These are phyloP conservation scores for Peromyscus attwateri DNA, from an alignment of 2,797 vertebrate species.

Conservation along the genomic window DNA sequence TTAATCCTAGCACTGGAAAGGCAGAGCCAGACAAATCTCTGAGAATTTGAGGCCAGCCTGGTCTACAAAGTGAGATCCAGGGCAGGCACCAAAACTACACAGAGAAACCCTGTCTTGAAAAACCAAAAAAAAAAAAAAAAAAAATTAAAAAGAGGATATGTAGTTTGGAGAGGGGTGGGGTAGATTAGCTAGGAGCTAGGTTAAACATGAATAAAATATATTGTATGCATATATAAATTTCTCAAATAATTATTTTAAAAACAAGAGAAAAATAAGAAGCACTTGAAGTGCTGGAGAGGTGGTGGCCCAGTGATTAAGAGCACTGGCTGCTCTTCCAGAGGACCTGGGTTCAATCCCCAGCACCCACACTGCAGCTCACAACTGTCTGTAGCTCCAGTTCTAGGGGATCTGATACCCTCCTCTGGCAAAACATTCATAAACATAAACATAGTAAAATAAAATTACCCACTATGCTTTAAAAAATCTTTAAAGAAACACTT, in stretches of 20 bases:
- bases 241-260: background rate
- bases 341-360: background rate
- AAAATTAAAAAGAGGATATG: background rate
- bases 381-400: background rate
- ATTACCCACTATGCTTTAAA: background rate
- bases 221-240: background rate
- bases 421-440: background rate
- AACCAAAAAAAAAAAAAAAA: too few relatives aligned
- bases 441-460: background rate
- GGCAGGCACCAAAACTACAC: too few relatives aligned
- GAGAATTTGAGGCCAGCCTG: too few relatives aligned
- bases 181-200: too few relatives aligned
- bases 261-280: background rate
- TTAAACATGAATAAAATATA: background rate
- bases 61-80: too few relatives aligned
- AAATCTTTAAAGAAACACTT: background rate
- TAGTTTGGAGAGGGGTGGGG: background rate
- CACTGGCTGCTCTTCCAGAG: background rate
- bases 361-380: background rate
- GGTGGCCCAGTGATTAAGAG: background rate
- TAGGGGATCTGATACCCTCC: background rate
- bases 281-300: background rate
- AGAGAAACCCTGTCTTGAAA: too few relatives aligned
- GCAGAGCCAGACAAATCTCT: too few relatives aligned
- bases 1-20: too few relatives aligned